Evolutionary conservation across 2,113 vertebrate genomes (phyloP).

Genomic region (Dicerorhinus sumatrensis): DNA sequence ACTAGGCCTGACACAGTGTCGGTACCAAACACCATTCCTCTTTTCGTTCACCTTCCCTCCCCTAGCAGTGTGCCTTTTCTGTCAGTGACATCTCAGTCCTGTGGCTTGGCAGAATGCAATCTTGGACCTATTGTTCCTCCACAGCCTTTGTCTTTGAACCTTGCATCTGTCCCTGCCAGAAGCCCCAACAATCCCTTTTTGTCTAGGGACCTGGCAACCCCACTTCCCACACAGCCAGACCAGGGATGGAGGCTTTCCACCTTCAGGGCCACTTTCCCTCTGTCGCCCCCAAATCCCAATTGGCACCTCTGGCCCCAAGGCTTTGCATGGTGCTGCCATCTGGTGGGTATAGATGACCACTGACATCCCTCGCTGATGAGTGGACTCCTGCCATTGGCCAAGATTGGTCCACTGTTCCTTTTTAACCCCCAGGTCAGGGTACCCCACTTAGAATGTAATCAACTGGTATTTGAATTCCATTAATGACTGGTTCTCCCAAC

Average conservation of each 20-base stretch:
- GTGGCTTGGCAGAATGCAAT: background rate
- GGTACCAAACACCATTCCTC: background rate
- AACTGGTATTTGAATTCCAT: background rate
- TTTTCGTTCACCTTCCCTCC: background rate
- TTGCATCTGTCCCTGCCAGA: background rate
- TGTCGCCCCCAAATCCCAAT: background rate
- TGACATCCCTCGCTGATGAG: background rate
- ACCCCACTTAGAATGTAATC: background rate
- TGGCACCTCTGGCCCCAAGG: background rate
- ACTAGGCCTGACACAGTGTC: background rate
- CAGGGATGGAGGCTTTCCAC: background rate
- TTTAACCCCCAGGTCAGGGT: background rate
- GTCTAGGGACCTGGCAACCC: background rate
- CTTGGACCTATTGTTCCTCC: background rate
- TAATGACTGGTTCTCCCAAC: background rate
- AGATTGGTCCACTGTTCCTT: background rate
- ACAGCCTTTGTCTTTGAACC: slow-evolving; percentile 7
- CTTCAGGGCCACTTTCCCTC: background rate
- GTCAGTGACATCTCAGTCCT: background rate
- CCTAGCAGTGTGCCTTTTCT: background rate
- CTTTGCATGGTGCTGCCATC: slow-evolving; percentile 77
- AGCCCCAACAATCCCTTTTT: background rate
- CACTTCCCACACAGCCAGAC: background rate
- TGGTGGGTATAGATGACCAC: slow-evolving; percentile 64
- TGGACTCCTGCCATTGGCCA: background rate